Percentiles rank a stretch among this genome's conserved stretches.
Conservation (phyloP, 2,113 vertebrate species). For the Aythya baeri region DNA sequence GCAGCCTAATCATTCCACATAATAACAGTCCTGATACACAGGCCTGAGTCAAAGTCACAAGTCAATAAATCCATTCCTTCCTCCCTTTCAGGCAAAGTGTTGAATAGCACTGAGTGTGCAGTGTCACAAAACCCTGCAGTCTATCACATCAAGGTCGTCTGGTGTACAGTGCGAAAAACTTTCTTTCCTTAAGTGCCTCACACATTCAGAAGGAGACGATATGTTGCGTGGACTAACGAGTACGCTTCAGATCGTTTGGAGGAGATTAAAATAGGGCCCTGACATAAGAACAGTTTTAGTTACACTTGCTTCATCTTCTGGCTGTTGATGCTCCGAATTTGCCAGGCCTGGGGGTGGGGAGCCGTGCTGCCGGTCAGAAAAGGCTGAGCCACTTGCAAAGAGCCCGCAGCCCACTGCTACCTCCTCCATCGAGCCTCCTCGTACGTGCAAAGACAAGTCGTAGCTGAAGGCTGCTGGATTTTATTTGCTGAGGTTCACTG, state of each 20-base stretch:
- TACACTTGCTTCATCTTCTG: conserved; percentile 45
- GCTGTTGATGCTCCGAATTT: conserved; percentile 14
- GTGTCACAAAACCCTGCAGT: conserved; percentile 85
- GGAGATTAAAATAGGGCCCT: conserved; percentile 36
- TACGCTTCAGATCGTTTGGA: neutral
- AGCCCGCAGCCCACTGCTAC: neutral
- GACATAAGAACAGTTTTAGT: conserved; percentile 48
- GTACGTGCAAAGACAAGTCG: conserved; percentile 8
- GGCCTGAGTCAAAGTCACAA: conserved; percentile 86
- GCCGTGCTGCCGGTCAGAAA: rapidly evolving
- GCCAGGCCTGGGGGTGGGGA: neutral
- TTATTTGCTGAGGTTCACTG: conserved; percentile 20
- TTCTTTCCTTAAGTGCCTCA: conserved; percentile 70
- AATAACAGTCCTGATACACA: conserved; percentile 91
- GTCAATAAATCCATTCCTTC: conserved; percentile 96
- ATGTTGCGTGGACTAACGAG: neutral
- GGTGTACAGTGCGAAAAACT: conserved; percentile 78
- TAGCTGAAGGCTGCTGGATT: conserved; percentile 1
- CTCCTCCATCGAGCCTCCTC: neutral
- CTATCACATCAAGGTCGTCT: conserved; percentile 92
- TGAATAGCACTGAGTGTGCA: conserved; percentile 80
- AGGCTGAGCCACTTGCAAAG: neutral
- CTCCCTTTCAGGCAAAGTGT: conserved; percentile 85
- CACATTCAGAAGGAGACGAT: neutral
- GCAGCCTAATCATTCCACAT: conserved; percentile 93